Percentiles rank a stretch among this genome's conserved stretches.
Conservation (phyloP, 2,888 invertebrate genomes). For the Macaria notata region DNA sequence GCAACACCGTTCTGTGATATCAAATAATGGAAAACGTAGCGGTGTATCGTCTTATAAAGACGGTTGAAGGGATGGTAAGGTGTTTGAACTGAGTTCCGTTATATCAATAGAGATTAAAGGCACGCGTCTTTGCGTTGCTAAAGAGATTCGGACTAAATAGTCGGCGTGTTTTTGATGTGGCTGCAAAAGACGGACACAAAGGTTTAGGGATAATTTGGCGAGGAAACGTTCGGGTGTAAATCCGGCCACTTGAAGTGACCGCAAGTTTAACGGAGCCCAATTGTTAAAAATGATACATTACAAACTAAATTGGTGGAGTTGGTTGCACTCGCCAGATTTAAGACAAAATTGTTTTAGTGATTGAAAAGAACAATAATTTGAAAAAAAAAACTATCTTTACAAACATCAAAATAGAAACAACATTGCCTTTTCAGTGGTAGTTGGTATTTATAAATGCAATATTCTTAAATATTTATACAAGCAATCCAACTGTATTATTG, state of each 20-base stretch:
- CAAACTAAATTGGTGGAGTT: too few relatives aligned
- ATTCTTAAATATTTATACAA: too few relatives aligned
- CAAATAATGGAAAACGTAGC: constrained; percentile 65
- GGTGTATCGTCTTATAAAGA: constrained; percentile 72
- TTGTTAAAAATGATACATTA: background rate
- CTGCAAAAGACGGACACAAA: constrained; percentile 74
- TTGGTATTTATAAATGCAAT: too few relatives aligned
- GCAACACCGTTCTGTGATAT: constrained; percentile 61
- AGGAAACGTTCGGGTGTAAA: constrained; percentile 61
- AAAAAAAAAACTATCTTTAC: too few relatives aligned
- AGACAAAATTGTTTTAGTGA: too few relatives aligned
- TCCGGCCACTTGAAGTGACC: constrained; percentile 56
- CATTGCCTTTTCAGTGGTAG: too few relatives aligned
- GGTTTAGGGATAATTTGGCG: constrained; percentile 57
- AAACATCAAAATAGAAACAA: too few relatives aligned
- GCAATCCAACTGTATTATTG: too few relatives aligned
- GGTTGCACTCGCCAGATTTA: too few relatives aligned
- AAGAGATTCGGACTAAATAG: constrained; percentile 58
- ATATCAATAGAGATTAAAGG: constrained; percentile 79
- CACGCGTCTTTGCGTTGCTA: constrained; percentile 69
- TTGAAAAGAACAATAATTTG: too few relatives aligned
- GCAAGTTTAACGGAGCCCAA: constrained; percentile 40
- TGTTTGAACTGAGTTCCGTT: constrained; percentile 74
- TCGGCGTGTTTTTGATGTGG: constrained; percentile 72
- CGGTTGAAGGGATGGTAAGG: constrained; percentile 64